Percentiles rank a stretch among this genome's conserved stretches.
These are phyloP conservation scores for Wiebesia pumilae DNA, from an alignment of 1,140 invertebrate genomes.

Conservation along the genomic window DNA sequence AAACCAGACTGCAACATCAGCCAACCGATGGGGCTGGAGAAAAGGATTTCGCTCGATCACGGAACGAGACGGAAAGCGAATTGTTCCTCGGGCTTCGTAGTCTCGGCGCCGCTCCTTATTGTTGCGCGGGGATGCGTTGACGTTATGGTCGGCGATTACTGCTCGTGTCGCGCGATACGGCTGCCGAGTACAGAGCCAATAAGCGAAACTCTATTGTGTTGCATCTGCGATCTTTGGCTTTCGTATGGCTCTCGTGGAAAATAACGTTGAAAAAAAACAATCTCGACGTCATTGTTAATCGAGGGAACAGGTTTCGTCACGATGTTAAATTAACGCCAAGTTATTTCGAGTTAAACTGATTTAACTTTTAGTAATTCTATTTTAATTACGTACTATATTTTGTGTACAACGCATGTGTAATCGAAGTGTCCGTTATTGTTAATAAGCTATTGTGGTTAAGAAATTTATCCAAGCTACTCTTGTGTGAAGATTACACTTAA, in stretches of 20 bases:
- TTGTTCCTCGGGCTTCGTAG: not conserved
- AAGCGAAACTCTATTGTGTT: not conserved
- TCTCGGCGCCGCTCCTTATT: not conserved
- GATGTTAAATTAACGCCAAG: not conserved
- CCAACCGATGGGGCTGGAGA: not conserved
- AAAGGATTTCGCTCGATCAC: not conserved
- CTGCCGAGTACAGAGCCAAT: not conserved
- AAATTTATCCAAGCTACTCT: no score
- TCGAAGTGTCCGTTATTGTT: no score
- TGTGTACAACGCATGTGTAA: no score
- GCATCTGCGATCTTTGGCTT: not conserved
- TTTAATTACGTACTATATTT: not conserved
- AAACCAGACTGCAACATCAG: slow-evolving; percentile 23
- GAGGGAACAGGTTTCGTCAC: not conserved
- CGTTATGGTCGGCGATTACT: not conserved
- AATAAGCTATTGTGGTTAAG: no score
- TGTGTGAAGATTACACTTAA: no score
- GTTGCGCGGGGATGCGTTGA: not conserved
- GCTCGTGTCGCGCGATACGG: no score
- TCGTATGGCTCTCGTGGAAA: not conserved
- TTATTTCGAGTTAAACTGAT: not conserved
- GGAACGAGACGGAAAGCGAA: no score
- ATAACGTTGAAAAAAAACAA: not conserved
- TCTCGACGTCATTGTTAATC: not conserved
- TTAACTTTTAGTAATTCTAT: not conserved